Percentiles rank a stretch among this genome's conserved stretches.
phyloP scores from a whole-genome alignment of 2,797 vertebrate genomes.

The Lagodon rhomboides region DNA sequence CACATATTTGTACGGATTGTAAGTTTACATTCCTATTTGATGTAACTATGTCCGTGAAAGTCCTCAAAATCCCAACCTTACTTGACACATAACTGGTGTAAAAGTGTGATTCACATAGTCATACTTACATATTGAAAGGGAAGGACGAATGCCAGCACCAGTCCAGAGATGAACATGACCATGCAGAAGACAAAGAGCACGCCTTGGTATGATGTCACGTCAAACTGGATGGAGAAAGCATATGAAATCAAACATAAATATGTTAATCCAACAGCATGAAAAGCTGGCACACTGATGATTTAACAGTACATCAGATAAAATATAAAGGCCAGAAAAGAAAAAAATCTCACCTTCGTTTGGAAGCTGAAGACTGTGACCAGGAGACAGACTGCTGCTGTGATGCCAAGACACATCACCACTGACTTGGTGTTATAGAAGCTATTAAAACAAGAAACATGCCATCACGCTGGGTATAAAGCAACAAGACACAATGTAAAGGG shows the following conservation, averaged over 20 bases:
- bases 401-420: constrained; percentile 92
- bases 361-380: constrained; percentile 93
- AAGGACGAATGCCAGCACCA: constrained; percentile 89
- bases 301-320: background rate
- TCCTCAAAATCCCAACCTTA: background rate
- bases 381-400: constrained; percentile 93
- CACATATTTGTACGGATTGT: background rate
- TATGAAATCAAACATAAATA: constrained; percentile 9
- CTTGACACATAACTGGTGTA: background rate
- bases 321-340: background rate
- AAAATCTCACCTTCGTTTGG: constrained; percentile 91
- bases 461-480: constrained; percentile 19
- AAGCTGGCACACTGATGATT: background rate
- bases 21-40: constrained; percentile 9
- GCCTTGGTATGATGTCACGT: constrained; percentile 93
- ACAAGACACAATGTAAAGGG: background rate
- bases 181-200: constrained; percentile 91
- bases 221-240: constrained; percentile 83
- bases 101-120: background rate
- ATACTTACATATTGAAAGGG: constrained; percentile 92
- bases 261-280: background rate
- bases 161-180: constrained; percentile 91
- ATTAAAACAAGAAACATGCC: constrained; percentile 42
- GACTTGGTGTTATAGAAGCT: constrained; percentile 95
- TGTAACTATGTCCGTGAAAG: background rate